Evolutionary conservation across 2,113 vertebrate genomes (phyloP), one percentile per base, ranked within the genome.

Genomic region (Ictalurus furcatus): DNA sequence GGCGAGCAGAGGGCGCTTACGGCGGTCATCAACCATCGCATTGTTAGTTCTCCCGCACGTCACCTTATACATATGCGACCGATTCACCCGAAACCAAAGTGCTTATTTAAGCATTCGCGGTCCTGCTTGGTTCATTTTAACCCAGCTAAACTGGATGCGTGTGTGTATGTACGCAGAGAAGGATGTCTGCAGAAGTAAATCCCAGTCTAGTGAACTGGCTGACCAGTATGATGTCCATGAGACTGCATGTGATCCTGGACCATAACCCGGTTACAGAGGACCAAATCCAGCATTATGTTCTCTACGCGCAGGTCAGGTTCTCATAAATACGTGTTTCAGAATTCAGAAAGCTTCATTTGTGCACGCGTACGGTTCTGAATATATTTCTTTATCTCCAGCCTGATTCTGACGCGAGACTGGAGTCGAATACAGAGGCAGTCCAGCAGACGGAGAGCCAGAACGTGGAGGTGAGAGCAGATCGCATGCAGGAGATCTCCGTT

Each of bases 201-300:
- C 97, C 97, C 0, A 97, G 96, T 3, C 92, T 98, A 92, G 97
- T 98, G 78, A 98, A 97, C 95, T 98, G 97, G 97, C 95, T 98
- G 95, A 98, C 97, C 87, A 97, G 97, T n/a, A 97, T 98, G 96
- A 97, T 98, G 97, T 96, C 97, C 0, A 96, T 97, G 94, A 95
- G 97, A 90, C 96, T 98, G 83, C 97, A 97, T 91, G 96, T 97
- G 65, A 96, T 98, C 6, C 95, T 98, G 91, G 97, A 97, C 89
- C 97, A 97, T 91, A 97, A 97, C 94, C 97, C 97, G 0, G 93
- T 98, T 78, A 95, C 96, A 7, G 95, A 96, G 37, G 96, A 96
- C 4, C 96, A 97, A 91, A 96, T 98, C 85, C 96, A 96, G 91
- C 95, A 93, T 90, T 97, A 98, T 0, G 94, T 98, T 0, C 95